Evolutionary conservation across 2,888 invertebrate species (phyloP).

Genomic region (Drymonia ruficornis): DNA sequence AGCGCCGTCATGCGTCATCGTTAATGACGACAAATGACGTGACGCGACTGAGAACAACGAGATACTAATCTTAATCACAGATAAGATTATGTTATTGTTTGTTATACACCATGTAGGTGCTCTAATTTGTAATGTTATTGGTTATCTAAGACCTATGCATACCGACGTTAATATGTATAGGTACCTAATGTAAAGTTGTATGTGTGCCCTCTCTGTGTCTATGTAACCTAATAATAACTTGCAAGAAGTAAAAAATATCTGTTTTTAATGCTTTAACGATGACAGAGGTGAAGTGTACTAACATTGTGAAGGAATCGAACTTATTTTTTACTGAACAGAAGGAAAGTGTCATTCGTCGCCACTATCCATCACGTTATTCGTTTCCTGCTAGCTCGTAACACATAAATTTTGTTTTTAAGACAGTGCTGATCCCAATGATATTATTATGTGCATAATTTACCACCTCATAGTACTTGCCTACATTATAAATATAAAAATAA

Average conservation of each 20-base stretch:
- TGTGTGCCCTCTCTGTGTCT: too few relatives aligned
- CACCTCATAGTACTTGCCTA: conserved; percentile 14
- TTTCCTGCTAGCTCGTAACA: conserved; percentile 68
- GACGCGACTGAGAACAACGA: conserved; percentile 48
- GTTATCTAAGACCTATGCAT: too few relatives aligned
- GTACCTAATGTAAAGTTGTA: too few relatives aligned
- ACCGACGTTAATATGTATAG: too few relatives aligned
- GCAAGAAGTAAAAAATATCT: neutral
- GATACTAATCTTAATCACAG: conserved; percentile 8
- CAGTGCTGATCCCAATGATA: conserved; percentile 44
- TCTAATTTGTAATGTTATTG: too few relatives aligned
- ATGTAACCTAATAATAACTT: neutral
- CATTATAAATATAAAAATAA: conserved; percentile 13
- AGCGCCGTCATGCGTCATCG: conserved; percentile 79
- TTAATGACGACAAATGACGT: conserved; percentile 83
- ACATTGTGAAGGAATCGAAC: conserved; percentile 44
- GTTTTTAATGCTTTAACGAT: conserved; percentile 27
- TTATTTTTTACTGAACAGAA: conserved; percentile 72
- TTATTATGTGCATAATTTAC: conserved; percentile 32
- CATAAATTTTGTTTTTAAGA: conserved; percentile 66
- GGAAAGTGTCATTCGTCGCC: conserved; percentile 78
- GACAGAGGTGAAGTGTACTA: conserved; percentile 30
- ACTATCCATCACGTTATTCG: conserved; percentile 73
- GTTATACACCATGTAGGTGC: too few relatives aligned
- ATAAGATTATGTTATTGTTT: neutral